Evolutionary conservation across 2,888 invertebrate species (phyloP).

Genomic region (Oxytorus armatus): DNA sequence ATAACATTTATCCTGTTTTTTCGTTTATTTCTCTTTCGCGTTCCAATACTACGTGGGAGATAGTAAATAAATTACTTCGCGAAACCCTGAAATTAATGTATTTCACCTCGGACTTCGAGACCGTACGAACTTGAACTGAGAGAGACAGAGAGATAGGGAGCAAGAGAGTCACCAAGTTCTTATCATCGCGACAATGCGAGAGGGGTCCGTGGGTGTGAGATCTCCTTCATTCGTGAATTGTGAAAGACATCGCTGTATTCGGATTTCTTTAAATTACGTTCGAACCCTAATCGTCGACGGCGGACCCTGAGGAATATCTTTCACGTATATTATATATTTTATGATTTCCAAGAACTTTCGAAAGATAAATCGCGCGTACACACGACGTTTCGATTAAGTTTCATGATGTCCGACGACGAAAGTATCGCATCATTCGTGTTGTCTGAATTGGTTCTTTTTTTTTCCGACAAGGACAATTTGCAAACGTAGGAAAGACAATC

Average conservation of each 20-base stretch:
- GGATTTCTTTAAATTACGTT: constrained; percentile 1
- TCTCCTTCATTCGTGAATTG: constrained; percentile 13
- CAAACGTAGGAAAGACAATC: background rate
- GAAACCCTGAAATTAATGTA: constrained; percentile 13
- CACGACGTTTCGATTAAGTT: no score
- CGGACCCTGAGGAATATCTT: background rate
- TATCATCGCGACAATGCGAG: background rate
- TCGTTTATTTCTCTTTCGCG: background rate
- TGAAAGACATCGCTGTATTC: constrained; percentile 4
- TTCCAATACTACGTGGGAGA: background rate
- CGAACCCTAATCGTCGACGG: background rate
- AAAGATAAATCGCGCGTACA: no score
- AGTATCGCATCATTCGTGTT: background rate
- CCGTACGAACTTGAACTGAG: constrained; percentile 19
- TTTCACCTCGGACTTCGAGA: constrained; percentile 25
- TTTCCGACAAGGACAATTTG: no score
- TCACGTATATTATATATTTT: background rate
- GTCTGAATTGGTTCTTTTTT: background rate
- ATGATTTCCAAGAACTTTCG: background rate
- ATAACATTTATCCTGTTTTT: background rate
- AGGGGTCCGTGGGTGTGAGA: background rate
- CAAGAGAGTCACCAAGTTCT: background rate
- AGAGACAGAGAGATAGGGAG: no score
- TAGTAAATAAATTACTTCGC: constrained; percentile 15
- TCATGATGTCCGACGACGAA: no score